These are phyloP conservation scores for Scaptomyza hsui DNA, from an alignment of 1,140 invertebrate genomes.

Conservation along the genomic window DNA sequence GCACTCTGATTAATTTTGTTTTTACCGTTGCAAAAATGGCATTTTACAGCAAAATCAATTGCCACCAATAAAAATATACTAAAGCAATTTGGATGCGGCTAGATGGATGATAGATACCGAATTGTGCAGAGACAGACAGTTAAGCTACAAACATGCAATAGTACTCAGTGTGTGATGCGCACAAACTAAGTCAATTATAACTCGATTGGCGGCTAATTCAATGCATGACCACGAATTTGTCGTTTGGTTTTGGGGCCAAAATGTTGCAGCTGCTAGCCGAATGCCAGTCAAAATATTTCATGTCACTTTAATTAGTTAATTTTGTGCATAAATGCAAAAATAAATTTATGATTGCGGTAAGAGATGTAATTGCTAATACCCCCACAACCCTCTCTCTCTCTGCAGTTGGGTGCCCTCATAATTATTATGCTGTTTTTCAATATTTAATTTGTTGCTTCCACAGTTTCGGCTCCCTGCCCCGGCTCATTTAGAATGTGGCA, in stretches of 20 bases:
- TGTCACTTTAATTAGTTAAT: constrained; percentile 79
- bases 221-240: constrained; percentile 36
- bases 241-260: constrained; percentile 34
- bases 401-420: constrained; percentile 24
- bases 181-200: constrained; percentile 56
- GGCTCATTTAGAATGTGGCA: constrained; percentile 77
- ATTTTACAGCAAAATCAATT: not conserved
- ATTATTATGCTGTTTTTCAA: constrained; percentile 77
- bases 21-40: no score
- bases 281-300: constrained; percentile 63
- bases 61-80: not conserved
- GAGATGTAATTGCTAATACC: constrained; percentile 24
- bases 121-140: not conserved
- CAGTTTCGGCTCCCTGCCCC: constrained; percentile 2
- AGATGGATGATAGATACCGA: not conserved
- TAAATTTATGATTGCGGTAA: constrained; percentile 64
- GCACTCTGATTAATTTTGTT: no score
- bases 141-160: not conserved
- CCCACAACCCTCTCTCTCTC: not conserved
- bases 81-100: constrained; percentile 4
- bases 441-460: constrained; percentile 70
- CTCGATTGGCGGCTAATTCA: constrained; percentile 63
- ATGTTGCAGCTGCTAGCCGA: constrained; percentile 38
- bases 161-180: not conserved
- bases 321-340: constrained; percentile 72